Base-by-base conservation (phyloP, 1,140 invertebrate genomes). In the Oryctes rhinoceros region DNA sequence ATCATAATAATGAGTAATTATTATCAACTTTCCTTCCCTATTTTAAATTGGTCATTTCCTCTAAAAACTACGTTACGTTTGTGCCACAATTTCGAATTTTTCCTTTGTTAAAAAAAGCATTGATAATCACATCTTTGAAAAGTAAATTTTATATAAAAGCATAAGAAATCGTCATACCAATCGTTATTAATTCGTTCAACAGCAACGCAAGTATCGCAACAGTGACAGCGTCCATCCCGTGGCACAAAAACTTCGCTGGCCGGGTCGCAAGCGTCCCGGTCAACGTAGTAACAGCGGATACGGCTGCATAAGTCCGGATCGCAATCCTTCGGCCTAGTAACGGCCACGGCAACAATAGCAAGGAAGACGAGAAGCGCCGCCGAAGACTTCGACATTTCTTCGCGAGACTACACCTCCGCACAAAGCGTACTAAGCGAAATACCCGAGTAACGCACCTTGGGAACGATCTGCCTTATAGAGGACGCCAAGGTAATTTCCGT, bases 191-290 rank as follows among this genome's bases (percentile, higher is more conserved):
- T 6, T 37, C 77, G 39, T 59, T 78, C 77, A 24, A 11, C 35
- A 15, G 77, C 47, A 5, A 78, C 24, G 24, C 77, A 78, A 35
- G 77, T 78, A 59, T 78, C 77, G 47, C 77, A 78, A 78, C 77
- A 78, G 30, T 30, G 30, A n/a, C 77, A 78, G 1, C 35, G 49
- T 13, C 77, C 77, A 37, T 78, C 77, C n/a, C 47, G 24, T 15
- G 47, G 47, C 11, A 53, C 47, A 48, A 53, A 78, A 6, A 78
- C 77, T 59, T 78, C 77, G 30, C 77, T 78, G 39, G n/a, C 47
- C n/a, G 77, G 77, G 59, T 78, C 77, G n/a, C 77, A 78, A 30
- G 49, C 77, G n/a, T 78, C 77, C 24, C 39, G 47, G 18, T 78
- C 77, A 10, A 78, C 77, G 47, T 49, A 35, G 53, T 78, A 78